Evolutionary conservation across 2,888 invertebrate species (phyloP), one percentile per base, ranked within the genome.

Genomic region (Lysandra coridon): DNA sequence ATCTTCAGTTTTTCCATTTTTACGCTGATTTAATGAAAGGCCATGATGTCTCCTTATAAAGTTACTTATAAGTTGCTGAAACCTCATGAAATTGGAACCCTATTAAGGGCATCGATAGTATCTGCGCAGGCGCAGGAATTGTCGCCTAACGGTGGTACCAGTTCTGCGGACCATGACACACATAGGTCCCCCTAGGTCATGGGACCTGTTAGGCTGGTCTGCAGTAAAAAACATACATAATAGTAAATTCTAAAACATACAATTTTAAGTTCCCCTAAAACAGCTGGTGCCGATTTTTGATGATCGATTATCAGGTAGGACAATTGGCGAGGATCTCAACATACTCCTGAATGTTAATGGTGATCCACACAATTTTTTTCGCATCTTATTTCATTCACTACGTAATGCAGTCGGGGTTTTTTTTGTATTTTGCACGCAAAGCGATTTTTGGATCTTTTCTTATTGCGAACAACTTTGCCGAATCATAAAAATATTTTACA

Each of bases 81-180:
- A 69, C 33, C 33, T 33, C 69, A 69, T 69, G 33, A 69, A 69
- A 69, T 33, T 33, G n/a, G 12, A 33, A 4, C 7, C 33, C 14
- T 33, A 69, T 69, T 69, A 69, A 69, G 69, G 69, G 14, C 69
- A 69, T 10, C 69, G 69, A 69, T 69, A 12, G 33, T 33, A 69
- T 69, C 69, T 12, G 33, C 69, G 33, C 33, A 69, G 69, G 69
- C 69, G 69, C 69, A 69, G 69, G 69, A 33, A 69, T 69, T 69
- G 69, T 69, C 69, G 69, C 69, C 69, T 69, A 69, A 69, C 69
- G 69, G 69, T 69, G 69, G 69, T 69, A 69, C 69, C 69, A 69
- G 69, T 33, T 69, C 30, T 14, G 69, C 33, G 64, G 64, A 69
- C 69, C 69, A 33, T 69, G 69, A 33, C 69, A 69, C 17, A 69